These are phyloP conservation scores for Drosophila diplacantha DNA, from an alignment of 2,888 invertebrate species.

Conservation along the genomic window DNA sequence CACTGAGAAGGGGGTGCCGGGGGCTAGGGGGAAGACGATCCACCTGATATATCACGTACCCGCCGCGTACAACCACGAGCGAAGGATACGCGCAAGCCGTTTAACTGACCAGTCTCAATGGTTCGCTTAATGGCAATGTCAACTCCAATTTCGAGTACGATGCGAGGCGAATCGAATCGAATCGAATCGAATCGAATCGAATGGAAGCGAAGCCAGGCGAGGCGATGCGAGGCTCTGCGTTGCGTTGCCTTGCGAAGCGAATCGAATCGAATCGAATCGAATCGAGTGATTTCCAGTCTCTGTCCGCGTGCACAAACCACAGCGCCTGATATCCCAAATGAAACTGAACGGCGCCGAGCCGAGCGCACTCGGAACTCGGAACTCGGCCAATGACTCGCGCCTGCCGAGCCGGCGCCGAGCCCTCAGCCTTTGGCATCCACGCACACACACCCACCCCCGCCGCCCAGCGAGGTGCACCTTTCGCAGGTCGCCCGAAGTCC, in stretches of 20 bases:
- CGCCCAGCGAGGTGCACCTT: slow-evolving; percentile 33
- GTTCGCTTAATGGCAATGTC: slow-evolving; percentile 13
- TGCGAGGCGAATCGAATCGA: slow-evolving; percentile 2
- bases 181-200: not conserved
- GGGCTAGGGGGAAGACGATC: not conserved
- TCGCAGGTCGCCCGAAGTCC: slow-evolving; percentile 24
- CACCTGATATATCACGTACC: slow-evolving; percentile 5
- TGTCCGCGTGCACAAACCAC: slow-evolving; percentile 41
- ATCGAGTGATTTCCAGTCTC: slow-evolving; percentile 7
- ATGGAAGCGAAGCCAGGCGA: slow-evolving; percentile 9
- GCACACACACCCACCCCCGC: slow-evolving; percentile 25
- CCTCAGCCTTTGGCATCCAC: slow-evolving; percentile 42
- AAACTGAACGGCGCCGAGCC: slow-evolving; percentile 48
- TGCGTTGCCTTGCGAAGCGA: not conserved
- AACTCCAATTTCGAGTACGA: slow-evolving; percentile 6
- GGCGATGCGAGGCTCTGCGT: not conserved
- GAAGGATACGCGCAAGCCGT: slow-evolving; percentile 16
- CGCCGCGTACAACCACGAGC: not conserved
- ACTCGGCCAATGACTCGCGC: slow-evolving; percentile 54
- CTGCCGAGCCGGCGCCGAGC: slow-evolving; percentile 5
- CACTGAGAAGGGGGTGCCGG: not conserved
- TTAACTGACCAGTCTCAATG: slow-evolving; percentile 16
- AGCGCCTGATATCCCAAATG: slow-evolving; percentile 50
- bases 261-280: not conserved
- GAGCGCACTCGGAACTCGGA: slow-evolving; percentile 38